phyloP scores from a whole-genome alignment of 2,888 invertebrate genomes.

The Teleogryllus oceanicus region DNA sequence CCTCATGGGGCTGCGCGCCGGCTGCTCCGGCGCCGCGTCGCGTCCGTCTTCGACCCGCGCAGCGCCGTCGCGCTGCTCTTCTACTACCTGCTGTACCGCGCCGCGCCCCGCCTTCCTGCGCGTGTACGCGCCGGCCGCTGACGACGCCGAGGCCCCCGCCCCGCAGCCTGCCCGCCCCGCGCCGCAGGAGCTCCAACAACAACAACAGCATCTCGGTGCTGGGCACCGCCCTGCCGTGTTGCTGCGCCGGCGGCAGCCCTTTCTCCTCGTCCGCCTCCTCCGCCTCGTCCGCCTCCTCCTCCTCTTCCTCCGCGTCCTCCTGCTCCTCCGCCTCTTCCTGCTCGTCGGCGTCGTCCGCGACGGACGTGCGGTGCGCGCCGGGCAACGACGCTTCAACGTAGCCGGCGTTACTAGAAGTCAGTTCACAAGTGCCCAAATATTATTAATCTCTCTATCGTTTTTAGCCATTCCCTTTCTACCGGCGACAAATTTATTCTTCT shows the following conservation, averaged over 20 bases:
- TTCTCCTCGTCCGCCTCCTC: not conserved
- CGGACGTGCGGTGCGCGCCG: not conserved
- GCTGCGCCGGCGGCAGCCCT: slow-evolving; percentile 22
- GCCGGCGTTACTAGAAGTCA: not conserved
- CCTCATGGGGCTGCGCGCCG: slow-evolving; percentile 66
- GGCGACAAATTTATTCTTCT: slow-evolving; percentile 93
- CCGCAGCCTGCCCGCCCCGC: slow-evolving; percentile 61
- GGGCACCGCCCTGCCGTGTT: slow-evolving; percentile 45
- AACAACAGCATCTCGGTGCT: slow-evolving; percentile 58
- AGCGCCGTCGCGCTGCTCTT: slow-evolving; percentile 73
- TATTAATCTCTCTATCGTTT: slow-evolving; percentile 61
- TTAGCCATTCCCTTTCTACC: slow-evolving; percentile 90
- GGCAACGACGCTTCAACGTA: slow-evolving; percentile 25
- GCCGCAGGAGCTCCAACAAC: slow-evolving; percentile 69
- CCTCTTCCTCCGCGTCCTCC: not conserved
- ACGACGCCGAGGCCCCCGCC: slow-evolving; percentile 69
- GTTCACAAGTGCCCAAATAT: slow-evolving; percentile 46
- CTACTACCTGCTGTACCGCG: slow-evolving; percentile 54
- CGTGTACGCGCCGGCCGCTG: slow-evolving; percentile 38
- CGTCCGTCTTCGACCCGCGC: slow-evolving; percentile 70
- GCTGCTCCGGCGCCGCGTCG: no score
- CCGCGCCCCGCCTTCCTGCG: slow-evolving; percentile 40
- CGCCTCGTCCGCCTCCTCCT: not conserved
- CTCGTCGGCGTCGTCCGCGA: not conserved
- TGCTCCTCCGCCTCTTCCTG: not conserved